A percentile compares a stretch with the other conserved stretches of the same genome.
These are phyloP conservation scores for Cardiocondyla obscurior DNA, from an alignment of 1,140 invertebrate species.

Conservation along the genomic window DNA sequence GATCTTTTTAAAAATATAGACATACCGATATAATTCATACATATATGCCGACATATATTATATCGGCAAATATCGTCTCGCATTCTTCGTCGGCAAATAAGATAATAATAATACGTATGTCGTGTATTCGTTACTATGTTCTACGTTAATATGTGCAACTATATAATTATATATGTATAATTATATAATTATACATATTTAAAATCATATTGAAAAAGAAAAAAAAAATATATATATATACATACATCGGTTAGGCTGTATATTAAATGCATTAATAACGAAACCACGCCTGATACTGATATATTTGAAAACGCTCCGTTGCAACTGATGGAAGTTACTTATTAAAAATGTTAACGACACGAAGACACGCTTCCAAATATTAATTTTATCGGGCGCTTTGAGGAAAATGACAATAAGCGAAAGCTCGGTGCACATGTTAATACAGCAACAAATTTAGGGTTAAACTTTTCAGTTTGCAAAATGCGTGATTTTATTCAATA, in stretches of 20 bases:
- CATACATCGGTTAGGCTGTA: slow-evolving; percentile 17
- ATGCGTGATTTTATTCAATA: background rate
- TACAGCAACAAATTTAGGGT: slow-evolving; percentile 48
- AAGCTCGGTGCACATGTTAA: slow-evolving; percentile 64
- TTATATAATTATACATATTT: slow-evolving; percentile 17
- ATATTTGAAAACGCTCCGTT: slow-evolving; percentile 32
- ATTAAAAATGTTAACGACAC: slow-evolving; percentile 26
- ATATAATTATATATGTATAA: slow-evolving; percentile 27
- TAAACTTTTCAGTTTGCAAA: slow-evolving; percentile 55
- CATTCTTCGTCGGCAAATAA: slow-evolving; percentile 50
- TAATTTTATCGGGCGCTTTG: slow-evolving; percentile 48
- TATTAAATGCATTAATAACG: slow-evolving; percentile 47
- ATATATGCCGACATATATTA: slow-evolving; percentile 18
- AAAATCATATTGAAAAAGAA: slow-evolving; percentile 57
- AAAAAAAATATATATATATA: slow-evolving; percentile 66
- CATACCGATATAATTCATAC: slow-evolving; percentile 24
- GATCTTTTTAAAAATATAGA: slow-evolving; percentile 75
- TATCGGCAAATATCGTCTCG: slow-evolving; percentile 33
- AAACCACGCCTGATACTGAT: slow-evolving; percentile 42
- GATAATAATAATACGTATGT: slow-evolving; percentile 73
- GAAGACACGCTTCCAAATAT: slow-evolving; percentile 32
- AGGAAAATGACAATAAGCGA: slow-evolving; percentile 64
- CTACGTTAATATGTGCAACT: slow-evolving; percentile 54
- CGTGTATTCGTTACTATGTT: slow-evolving; percentile 50
- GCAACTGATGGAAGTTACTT: background rate